Evolutionary conservation across 2,797 vertebrate species (phyloP), one percentile per base, ranked within the genome.

Genomic region (Acrossocheilus wenchowensis): DNA sequence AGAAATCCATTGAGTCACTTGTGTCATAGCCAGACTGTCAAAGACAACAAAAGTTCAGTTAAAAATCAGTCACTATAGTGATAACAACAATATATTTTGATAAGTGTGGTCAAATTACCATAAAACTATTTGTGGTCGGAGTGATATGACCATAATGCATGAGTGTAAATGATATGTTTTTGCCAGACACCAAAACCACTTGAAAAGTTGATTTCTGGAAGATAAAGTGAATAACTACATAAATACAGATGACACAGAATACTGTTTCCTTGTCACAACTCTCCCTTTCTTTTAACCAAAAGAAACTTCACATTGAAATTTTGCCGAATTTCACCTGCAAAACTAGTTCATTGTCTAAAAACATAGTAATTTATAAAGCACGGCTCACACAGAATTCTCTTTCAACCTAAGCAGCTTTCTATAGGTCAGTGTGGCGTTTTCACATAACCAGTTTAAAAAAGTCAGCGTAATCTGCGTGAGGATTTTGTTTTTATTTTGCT

Each of bases 101-200:
- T 77, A 4, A 77, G 30, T 17, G 45, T 36, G 0, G 19, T 50
- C 8, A 19, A 50, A 74, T 77, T 54, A 77, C 74, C 74, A 0
- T 21, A 21, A 7, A 19, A 36, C 0, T 0, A 4, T 36, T 0
- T 23, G 15, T 2, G 0, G 1, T 62, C 0, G 1, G 7, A 2
- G 77, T 9, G 9, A 72, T 79, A 10, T 4, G 5, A 3, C 57
- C 60, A 26, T 68, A 84, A n/a, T 77, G 60, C 73, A 84, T 78
- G 57, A 84, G 6, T 21, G 21, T 34, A 17, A 45, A 64, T 39
- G 82, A 50, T 11, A 34, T 45, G 82, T 71, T 6, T 21, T 43
- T 71, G 10, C 69, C 84, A 79, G 77, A 43, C n/a, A 72, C 43
- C 50, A 85, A 57, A 21, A 85, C 77, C 5, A 79, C 39, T 60